Conservation (phyloP, 2,888 invertebrate species). For the Campoplex capitator region DNA sequence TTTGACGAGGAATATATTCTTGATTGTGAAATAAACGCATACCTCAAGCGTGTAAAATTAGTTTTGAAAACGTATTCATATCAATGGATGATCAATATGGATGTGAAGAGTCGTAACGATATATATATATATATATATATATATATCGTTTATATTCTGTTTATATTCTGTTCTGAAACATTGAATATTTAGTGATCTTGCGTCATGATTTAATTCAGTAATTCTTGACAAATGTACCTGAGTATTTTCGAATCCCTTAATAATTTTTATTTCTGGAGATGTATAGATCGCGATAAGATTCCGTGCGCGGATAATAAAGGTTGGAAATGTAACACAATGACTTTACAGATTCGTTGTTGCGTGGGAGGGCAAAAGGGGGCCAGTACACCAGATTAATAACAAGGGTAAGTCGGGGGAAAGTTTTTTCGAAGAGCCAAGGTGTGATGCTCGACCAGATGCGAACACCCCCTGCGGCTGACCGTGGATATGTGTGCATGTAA, state of each 20-base stretch:
- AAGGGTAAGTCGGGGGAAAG: constrained; percentile 48
- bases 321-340: constrained; percentile 58
- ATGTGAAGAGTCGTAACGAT: background rate
- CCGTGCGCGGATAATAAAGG: constrained; percentile 17
- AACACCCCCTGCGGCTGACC: constrained; percentile 70
- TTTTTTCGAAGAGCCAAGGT: constrained; percentile 35
- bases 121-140: background rate
- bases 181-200: background rate
- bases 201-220: constrained; percentile 6
- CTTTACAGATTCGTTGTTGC: constrained; percentile 48
- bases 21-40: constrained; percentile 1
- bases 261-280: background rate
- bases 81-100: background rate
- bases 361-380: constrained; percentile 35
- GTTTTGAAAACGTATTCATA: background rate
- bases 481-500: background rate
- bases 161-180: background rate
- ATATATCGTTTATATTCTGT: too few species aligned
- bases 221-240: background rate
- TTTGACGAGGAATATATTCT: background rate
- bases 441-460: constrained; percentile 68
- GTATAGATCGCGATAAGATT: constrained; percentile 20
- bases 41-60: background rate
- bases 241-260: background rate
- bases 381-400: constrained; percentile 66